Percentiles rank a stretch among this genome's conserved stretches.
Conservation (phyloP, 2,113 vertebrate species). For the Gila orcuttii region DNA sequence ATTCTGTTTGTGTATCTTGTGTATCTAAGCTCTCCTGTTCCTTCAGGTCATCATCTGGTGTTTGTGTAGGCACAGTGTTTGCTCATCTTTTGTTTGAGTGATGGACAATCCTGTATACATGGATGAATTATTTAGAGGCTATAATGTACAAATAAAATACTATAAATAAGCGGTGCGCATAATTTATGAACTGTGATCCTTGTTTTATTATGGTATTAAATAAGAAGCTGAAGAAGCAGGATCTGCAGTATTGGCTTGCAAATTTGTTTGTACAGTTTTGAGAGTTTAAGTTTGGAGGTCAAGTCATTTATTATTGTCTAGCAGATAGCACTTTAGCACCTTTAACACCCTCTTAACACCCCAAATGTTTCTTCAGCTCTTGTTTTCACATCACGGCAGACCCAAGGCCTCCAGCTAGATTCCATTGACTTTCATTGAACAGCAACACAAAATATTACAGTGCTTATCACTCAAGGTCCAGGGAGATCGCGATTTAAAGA, state of each 20-base stretch:
- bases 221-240: neutral
- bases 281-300: neutral
- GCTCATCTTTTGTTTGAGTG: neutral
- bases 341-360: slow-evolving; percentile 15
- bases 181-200: neutral
- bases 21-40: too few species aligned
- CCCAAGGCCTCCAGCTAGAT: neutral
- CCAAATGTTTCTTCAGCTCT: neutral
- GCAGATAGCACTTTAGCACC: neutral
- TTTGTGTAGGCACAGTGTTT: too few species aligned
- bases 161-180: neutral
- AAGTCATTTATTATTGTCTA: neutral
- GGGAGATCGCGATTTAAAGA: slow-evolving; percentile 44
- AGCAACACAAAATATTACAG: slow-evolving; percentile 25
- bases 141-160: neutral
- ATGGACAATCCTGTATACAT: neutral
- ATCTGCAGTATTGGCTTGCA: neutral
- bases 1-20: too few species aligned
- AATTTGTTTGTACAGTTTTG: neutral
- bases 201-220: neutral
- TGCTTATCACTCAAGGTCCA: slow-evolving; percentile 22
- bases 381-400: slow-evolving; percentile 9
- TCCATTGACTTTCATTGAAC: slow-evolving; percentile 5
- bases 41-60: too few species aligned
- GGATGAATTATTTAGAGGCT: neutral